phyloP scores from a whole-genome alignment of 2,888 invertebrate genomes.

The Salpingus planirostris region DNA sequence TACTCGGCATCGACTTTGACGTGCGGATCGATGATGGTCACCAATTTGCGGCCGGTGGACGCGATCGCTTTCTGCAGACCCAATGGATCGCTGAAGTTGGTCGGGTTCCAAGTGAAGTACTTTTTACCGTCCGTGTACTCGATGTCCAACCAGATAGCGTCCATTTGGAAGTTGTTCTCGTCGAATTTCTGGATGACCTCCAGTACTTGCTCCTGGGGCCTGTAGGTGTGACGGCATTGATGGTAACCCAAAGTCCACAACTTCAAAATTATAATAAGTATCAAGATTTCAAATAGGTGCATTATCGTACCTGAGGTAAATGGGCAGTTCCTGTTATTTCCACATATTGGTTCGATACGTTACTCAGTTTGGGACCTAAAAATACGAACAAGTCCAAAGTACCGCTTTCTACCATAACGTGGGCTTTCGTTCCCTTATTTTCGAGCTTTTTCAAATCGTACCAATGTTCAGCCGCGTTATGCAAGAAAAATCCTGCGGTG shows the following conservation, averaged over 20 bases:
- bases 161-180: slow-evolving; percentile 80
- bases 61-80: slow-evolving; percentile 51
- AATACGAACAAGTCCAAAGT: slow-evolving; percentile 85
- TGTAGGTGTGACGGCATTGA: slow-evolving; percentile 43
- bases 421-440: slow-evolving; percentile 52
- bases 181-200: slow-evolving; percentile 76
- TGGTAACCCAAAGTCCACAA: slow-evolving; percentile 13
- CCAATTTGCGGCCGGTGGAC: slow-evolving; percentile 73
- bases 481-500: slow-evolving; percentile 38
- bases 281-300: no score
- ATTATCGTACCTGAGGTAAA: slow-evolving; percentile 11
- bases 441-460: slow-evolving; percentile 64
- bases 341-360: slow-evolving; percentile 79
- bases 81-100: slow-evolving; percentile 75
- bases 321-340: slow-evolving; percentile 19
- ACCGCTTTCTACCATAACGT: slow-evolving; percentile 92
- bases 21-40: slow-evolving; percentile 91
- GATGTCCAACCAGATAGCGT: slow-evolving; percentile 95
- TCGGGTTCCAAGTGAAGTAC: slow-evolving; percentile 88
- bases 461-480: slow-evolving; percentile 97
- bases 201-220: slow-evolving; percentile 84
- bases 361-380: slow-evolving; percentile 73
- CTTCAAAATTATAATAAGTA: slow-evolving; percentile 1
- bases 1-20: slow-evolving; percentile 52
- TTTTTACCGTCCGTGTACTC: slow-evolving; percentile 93